Evolutionary conservation across 2,113 vertebrate genomes (phyloP).

Genomic region (cattle (Bos taurus)): ARS-UCD2.0 NC_037357.1:62233501-62234000

Average conservation of each 20-base stretch:
- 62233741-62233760: neutral
- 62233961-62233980: neutral
- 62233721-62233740: neutral
- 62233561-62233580: neutral
- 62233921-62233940: neutral
- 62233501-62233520: neutral
- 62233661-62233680: neutral
- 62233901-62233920: neutral
- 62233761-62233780: neutral
- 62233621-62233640: neutral
- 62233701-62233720: neutral
- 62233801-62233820: neutral
- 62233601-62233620: neutral
- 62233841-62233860: neutral
- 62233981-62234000: neutral
- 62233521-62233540: neutral
- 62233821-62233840: neutral
- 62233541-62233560: neutral
- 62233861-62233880: neutral
- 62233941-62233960: neutral
- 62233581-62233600: neutral
- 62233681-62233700: neutral
- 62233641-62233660: neutral
- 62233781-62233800: neutral
- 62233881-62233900: neutral